Percentiles rank a stretch among this genome's conserved stretches.
Conservation (phyloP, 2,113 vertebrate genomes). For the Origma solitaria region DNA sequence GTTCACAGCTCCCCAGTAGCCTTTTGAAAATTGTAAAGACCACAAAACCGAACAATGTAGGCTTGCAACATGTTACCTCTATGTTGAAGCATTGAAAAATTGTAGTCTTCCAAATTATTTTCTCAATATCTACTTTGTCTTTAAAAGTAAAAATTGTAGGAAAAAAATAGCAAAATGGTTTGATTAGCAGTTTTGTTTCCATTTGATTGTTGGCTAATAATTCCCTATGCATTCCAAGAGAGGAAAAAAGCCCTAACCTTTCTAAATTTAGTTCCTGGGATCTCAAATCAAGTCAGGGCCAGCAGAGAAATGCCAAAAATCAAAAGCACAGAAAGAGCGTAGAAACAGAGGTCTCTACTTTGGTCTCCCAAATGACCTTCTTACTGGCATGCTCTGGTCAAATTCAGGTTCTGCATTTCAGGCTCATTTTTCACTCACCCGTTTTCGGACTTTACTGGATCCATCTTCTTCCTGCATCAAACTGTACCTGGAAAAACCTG, state of each 20-base stretch:
- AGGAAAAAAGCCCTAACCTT: not conserved
- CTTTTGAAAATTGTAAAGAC: not conserved
- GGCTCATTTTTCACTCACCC: not conserved
- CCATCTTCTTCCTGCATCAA: not conserved
- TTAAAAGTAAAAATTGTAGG: not conserved
- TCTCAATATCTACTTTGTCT: not conserved
- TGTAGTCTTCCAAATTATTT: not conserved
- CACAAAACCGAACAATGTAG: not conserved
- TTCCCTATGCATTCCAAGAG: not conserved
- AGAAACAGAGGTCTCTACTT: not conserved
- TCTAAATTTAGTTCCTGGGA: not conserved
- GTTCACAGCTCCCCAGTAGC: not conserved
- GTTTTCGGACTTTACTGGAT: not conserved
- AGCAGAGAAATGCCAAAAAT: not conserved
- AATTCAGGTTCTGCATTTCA: fast-evolving
- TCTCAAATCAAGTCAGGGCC: not conserved
- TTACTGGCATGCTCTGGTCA: not conserved
- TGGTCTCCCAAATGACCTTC: not conserved
- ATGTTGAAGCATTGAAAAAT: not conserved
- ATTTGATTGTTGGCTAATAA: not conserved
- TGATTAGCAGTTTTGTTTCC: not conserved
- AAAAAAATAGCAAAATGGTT: not conserved
- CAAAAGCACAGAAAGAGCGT: not conserved
- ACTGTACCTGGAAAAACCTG: not conserved
- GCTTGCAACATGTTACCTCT: not conserved